A percentile compares a stretch with the other conserved stretches of the same genome.
These are phyloP conservation scores for Andrena cerasifolii DNA, from an alignment of 1,140 invertebrate genomes.

Conservation along the genomic window DNA sequence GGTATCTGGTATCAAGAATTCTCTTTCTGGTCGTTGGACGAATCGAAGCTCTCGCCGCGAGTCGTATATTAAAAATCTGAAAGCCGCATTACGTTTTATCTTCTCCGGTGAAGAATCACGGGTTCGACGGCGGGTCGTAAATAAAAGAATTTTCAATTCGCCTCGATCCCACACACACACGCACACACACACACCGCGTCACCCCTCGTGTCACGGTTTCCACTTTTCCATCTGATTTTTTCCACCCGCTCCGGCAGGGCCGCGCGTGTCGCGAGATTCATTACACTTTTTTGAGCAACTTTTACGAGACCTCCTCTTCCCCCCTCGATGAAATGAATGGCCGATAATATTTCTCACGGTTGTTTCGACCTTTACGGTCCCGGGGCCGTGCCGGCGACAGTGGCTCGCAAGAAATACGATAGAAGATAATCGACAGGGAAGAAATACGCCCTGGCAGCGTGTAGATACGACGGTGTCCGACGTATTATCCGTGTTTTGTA, in stretches of 20 bases:
- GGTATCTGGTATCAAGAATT: not conserved
- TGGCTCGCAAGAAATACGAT: conserved; percentile 38
- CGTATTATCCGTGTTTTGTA: conserved; percentile 13
- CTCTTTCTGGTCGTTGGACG: not conserved
- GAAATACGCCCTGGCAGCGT: conserved; percentile 24
- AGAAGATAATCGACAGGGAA: conserved; percentile 54
- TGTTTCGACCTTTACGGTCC: conserved; percentile 49
- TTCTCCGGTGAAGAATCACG: not conserved
- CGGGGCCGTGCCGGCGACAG: not conserved
- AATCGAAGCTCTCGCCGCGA: not conserved
- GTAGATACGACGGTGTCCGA: conserved; percentile 1
- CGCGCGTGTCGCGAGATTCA: conserved; percentile 42
- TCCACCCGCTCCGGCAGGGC: not conserved
- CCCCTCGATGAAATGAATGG: conserved; percentile 51
- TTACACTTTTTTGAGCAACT: conserved; percentile 38
- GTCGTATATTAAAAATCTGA: not conserved
- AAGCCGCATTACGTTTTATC: conserved; percentile 1
- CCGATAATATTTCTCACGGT: conserved; percentile 60
- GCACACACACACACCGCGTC: too few species aligned
- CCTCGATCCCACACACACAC: not conserved
- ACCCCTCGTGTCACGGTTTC: not conserved
- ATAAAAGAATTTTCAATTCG: conserved; percentile 34
- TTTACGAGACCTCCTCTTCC: conserved; percentile 40
- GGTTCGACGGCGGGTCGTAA: conserved; percentile 1
- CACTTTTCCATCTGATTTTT: conserved; percentile 13